These are phyloP conservation scores for Xestia ashworthii DNA, from an alignment of 2,888 invertebrate species.

Conservation along the genomic window DNA sequence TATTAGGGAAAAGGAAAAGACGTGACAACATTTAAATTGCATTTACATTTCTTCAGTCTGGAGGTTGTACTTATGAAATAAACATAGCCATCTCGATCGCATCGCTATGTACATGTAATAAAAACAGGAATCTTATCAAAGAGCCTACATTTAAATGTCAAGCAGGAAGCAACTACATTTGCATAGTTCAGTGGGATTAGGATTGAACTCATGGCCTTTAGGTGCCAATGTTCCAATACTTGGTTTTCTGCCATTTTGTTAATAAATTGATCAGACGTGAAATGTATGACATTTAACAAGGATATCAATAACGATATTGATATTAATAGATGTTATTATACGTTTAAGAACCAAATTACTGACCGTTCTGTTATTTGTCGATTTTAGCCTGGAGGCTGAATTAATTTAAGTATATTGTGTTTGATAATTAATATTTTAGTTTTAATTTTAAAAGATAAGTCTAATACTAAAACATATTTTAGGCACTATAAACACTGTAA, in stretches of 20 bases:
- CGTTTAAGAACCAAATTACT: conserved; percentile 23
- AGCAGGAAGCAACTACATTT: conserved; percentile 48
- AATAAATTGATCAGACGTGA: conserved; percentile 30
- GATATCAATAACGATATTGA: conserved; percentile 8
- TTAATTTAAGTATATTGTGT: background rate
- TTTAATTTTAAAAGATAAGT: background rate
- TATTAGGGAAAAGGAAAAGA: background rate
- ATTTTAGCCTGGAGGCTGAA: conserved; percentile 12
- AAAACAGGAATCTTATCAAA: conserved; percentile 45
- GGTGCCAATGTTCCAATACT: conserved; percentile 40
- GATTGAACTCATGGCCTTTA: conserved; percentile 36
- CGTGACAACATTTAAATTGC: background rate
- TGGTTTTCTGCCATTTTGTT: conserved; percentile 25
- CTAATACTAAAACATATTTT: background rate
- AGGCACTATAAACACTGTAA: background rate
- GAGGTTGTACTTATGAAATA: conserved; percentile 8
- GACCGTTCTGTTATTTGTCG: background rate
- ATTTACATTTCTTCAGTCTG: background rate
- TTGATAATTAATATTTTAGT: conserved; percentile 1
- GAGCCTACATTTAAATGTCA: conserved; percentile 46
- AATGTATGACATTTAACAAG: conserved; percentile 4
- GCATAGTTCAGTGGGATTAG: conserved; percentile 45
- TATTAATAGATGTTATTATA: conserved; percentile 21
- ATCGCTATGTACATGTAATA: conserved; percentile 1
- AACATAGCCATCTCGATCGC: conserved; percentile 1